A percentile compares a stretch with the other conserved stretches of the same genome.
Evolutionary conservation across 1,140 invertebrate genomes (phyloP).

Genomic region (Cephus cinctus): DNA sequence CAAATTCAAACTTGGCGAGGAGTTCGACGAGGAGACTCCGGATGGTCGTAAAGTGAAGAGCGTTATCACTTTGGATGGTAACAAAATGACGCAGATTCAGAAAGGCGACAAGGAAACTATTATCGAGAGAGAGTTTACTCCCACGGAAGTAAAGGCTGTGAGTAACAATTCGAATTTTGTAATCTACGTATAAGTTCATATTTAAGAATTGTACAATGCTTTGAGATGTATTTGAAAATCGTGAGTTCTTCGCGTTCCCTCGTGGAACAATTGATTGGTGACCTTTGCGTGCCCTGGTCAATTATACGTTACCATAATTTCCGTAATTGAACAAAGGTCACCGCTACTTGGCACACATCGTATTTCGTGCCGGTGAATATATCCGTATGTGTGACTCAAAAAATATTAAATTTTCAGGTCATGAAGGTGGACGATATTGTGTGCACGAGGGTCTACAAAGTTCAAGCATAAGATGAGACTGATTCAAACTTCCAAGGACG

Average conservation of each 20-base stretch:
- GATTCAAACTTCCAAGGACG: no score
- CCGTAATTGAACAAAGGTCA: no score
- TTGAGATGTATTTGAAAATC: no score
- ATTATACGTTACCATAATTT: no score
- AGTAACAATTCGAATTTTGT: conserved; percentile 43
- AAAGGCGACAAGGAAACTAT: conserved; percentile 64
- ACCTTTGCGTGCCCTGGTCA: no score
- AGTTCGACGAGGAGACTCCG: conserved; percentile 83
- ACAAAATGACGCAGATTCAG: conserved; percentile 71
- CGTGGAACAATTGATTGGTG: no score
- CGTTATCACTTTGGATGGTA: conserved; percentile 64
- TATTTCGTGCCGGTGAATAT: not conserved
- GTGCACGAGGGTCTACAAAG: conserved; percentile 73
- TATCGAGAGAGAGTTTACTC: conserved; percentile 66
- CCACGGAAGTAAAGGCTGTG: conserved; percentile 70
- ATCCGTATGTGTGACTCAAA: not conserved
- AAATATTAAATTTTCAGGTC: conserved; percentile 54
- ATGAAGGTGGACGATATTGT: conserved; percentile 71
- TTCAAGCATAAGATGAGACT: conserved; percentile 58
- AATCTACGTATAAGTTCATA: no score
- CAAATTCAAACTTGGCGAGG: conserved; percentile 77
- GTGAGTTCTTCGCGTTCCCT: no score
- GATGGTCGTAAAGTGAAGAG: conserved; percentile 83
- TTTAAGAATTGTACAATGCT: no score
- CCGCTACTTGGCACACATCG: not conserved